Evolutionary conservation across 2,797 vertebrate species (phyloP).

Genomic region (Coendou prehensilis): DNA sequence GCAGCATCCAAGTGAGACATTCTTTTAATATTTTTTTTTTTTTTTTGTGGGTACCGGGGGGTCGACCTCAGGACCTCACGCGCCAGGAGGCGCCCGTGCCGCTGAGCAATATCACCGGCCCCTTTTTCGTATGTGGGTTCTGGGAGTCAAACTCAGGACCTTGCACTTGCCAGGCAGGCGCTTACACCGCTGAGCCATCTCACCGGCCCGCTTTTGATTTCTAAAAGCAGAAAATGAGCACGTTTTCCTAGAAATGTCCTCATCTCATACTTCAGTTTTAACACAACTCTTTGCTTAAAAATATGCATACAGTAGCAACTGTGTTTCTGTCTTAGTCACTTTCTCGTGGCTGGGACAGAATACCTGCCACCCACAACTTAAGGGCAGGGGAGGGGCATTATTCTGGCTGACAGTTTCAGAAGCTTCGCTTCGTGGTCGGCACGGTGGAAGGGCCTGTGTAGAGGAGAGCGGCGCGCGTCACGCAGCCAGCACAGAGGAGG

Average conservation of each 20-base stretch:
- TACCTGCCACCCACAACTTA: not conserved
- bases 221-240: conserved; percentile 43
- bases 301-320: not conserved
- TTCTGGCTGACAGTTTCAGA: not conserved
- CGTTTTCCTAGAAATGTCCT: conserved; percentile 35
- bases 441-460: not conserved
- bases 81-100: too few relatives aligned
- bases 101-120: too few relatives aligned
- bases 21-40: not conserved
- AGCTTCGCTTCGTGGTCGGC: not conserved
- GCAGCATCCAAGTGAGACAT: not conserved
- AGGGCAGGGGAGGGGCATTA: too few relatives aligned
- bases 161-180: too few relatives aligned
- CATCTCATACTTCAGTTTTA: conserved; percentile 2
- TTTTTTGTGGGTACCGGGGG: too few relatives aligned
- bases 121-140: too few relatives aligned
- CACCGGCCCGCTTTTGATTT: not conserved
- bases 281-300: not conserved
- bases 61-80: too few relatives aligned
- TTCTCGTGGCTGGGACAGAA: not conserved
- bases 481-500: not conserved
- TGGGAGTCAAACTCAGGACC: too few relatives aligned
- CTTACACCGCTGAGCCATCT: too few relatives aligned
- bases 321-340: not conserved
- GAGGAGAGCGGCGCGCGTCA: not conserved